Conservation (phyloP, 2,888 invertebrate species). For the Microctonus hyperodae region DNA sequence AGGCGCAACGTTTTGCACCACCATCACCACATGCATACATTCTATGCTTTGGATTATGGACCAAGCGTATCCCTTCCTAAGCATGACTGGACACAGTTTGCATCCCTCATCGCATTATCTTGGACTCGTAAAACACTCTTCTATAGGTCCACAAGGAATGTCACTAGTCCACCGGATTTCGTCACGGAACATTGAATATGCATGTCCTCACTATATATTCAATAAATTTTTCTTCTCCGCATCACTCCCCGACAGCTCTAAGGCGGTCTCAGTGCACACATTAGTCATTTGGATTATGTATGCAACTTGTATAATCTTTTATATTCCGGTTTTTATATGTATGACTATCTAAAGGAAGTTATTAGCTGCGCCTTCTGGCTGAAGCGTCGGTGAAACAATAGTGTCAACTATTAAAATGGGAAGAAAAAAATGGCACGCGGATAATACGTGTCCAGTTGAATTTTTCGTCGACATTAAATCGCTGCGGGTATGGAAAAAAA, state of each 20-base stretch:
- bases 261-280: not conserved
- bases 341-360: not conserved
- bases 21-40: slow-evolving; percentile 10
- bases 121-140: slow-evolving; percentile 58
- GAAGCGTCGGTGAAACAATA: slow-evolving; percentile 42
- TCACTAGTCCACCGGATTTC: slow-evolving; percentile 23
- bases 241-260: not conserved
- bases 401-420: slow-evolving; percentile 55
- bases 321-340: not conserved
- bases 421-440: slow-evolving; percentile 7
- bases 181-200: slow-evolving; percentile 32
- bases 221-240: not conserved
- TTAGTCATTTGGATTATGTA: not conserved
- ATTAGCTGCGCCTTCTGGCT: slow-evolving; percentile 44
- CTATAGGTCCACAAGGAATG: slow-evolving; percentile 22
- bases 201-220: slow-evolving; percentile 1
- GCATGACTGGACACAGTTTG: slow-evolving; percentile 59
- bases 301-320: not conserved
- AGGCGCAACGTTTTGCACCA: slow-evolving; percentile 7
- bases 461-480: slow-evolving; percentile 60
- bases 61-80: slow-evolving; percentile 51
- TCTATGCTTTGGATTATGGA: slow-evolving; percentile 24
- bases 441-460: slow-evolving; percentile 55
- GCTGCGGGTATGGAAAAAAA: slow-evolving; percentile 46
- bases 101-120: slow-evolving; percentile 63